phyloP scores from a whole-genome alignment of 2,888 invertebrate species.

The Dolomedes plantarius region DNA sequence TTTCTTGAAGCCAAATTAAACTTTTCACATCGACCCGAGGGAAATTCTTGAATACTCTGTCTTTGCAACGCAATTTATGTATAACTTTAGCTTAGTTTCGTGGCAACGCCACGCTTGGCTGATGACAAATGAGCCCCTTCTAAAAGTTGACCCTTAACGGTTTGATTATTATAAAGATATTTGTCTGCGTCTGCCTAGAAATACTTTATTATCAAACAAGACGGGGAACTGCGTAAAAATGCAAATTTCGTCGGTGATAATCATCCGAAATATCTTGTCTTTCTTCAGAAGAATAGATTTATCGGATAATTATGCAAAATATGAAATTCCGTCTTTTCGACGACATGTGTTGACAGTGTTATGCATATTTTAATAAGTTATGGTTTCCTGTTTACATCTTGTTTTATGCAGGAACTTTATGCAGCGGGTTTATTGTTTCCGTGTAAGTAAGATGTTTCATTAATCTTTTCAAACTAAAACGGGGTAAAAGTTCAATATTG shows the following conservation, averaged over 20 bases:
- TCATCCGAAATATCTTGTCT: not conserved
- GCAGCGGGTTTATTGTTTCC: too few species aligned
- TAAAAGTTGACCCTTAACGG: constrained; percentile 52
- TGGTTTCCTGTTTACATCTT: too few species aligned
- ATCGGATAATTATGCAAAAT: constrained; percentile 1
- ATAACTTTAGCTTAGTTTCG: constrained; percentile 40
- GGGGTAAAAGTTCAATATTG: too few species aligned
- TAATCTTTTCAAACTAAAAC: too few species aligned
- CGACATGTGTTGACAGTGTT: not conserved
- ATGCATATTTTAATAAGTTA: not conserved
- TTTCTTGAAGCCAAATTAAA: not conserved
- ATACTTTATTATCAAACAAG: constrained; percentile 17
- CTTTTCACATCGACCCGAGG: not conserved
- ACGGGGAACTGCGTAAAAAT: not conserved
- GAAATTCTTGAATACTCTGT: not conserved
- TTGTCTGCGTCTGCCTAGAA: not conserved
- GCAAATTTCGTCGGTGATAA: constrained; percentile 26
- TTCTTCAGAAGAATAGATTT: not conserved
- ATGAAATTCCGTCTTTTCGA: not conserved
- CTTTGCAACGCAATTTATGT: constrained; percentile 23
- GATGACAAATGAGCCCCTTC: constrained; percentile 59
- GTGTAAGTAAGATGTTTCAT: too few species aligned
- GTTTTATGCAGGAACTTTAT: too few species aligned
- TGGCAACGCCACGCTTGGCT: constrained; percentile 34
- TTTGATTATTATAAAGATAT: constrained; percentile 15